Evolutionary conservation across 2,888 invertebrate species (phyloP), one percentile per base, ranked within the genome.

Genomic region (Spilarctia lutea): DNA sequence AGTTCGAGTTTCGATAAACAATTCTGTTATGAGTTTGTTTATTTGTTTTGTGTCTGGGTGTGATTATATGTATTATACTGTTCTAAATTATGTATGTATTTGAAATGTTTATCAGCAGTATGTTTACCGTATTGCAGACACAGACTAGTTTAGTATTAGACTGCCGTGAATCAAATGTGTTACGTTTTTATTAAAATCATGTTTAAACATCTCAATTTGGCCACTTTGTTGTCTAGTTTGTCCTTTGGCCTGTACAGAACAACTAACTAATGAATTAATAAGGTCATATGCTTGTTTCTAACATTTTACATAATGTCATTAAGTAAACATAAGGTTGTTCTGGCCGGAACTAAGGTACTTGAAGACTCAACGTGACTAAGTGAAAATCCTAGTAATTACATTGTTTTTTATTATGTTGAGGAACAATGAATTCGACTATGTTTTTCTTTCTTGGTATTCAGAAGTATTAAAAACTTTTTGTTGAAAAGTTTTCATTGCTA

Each of bases 311-410:
- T 16, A 63, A 30, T 63, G 63, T 16, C 30, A 60, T 27, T 13
- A 63, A 18, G 60, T 83, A 90, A 87, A 90, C 80, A 87, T 77
- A 86, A 85, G 87, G 86, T 77, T 80, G 80, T 85, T 77, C 79
- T 74, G 76, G 78, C 81, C 85, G 87, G 86, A 87, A 85, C 71
- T 77, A 20, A 7, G 70, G 52, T 77, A 79, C 76, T 75, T 73
- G 72, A 78, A 76, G 74, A 75, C 68, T 77, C 65, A 69, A 65
- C 71, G 77, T 85, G 86, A 86, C 73, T 84, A 82, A 82, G 75
- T 73, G 75, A 72, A 74, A 74, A 68, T 30, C 65, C 72, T 69
- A 76, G 68, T 78, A 73, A 81, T 83, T 66, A 42, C 48, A 42
- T 56, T n/a, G 27, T 66, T 67, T 63, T 60, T 71, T 73, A 52